Base-by-base conservation (phyloP, 2,113 vertebrate genomes). In the Hippoglossus stenolepis region DNA sequence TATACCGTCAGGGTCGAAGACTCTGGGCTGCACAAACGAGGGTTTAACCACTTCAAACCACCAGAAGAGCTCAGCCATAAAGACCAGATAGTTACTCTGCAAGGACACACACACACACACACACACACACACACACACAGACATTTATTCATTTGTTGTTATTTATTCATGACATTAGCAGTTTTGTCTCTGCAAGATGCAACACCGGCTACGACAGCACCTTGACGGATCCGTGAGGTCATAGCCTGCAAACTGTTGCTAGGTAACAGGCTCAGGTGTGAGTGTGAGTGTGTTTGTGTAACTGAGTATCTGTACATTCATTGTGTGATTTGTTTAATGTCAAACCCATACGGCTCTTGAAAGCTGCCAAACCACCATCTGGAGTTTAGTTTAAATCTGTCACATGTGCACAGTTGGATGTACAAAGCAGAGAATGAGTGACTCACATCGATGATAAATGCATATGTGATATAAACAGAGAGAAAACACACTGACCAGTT, bases 11-110 rank as follows among this genome's bases (percentile, higher is more conserved):
- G 94, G 92, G 65, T 95, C 70, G 70, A 96, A 92, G 60, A 94
- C 92, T 72, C 96, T 94, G 23, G 97, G 97, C 15, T 95, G 96
- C 13, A 99, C 97, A 84, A 98, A 99, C 0, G 97, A 96, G 2
- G 97, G 97, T 85, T 98, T 99, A 75, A 99, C 98, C 14, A 99
- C 97, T 94, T 99, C 97, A 88, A 98, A 98, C 97, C 98, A 99
- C 98, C 98, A 99, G 93, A 99, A 99, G 73, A 99, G 95, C 86
- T 99, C 98, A 58, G 98, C 98, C 97, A 99, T 97, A 93, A 99
- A 99, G 87, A 98, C 98, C 93, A 99, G 94, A 90, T 97, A 99
- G 90, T 99, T 99, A 91, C 95, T 98, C 97, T 99, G 90, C 15
- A 86, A 88, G 28, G 84, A 14, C 64, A 76, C 40, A 74, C 7